Evolutionary conservation across 2,888 invertebrate genomes (phyloP), one percentile per base, ranked within the genome.

Genomic region (Sclerodermus sp.): DNA sequence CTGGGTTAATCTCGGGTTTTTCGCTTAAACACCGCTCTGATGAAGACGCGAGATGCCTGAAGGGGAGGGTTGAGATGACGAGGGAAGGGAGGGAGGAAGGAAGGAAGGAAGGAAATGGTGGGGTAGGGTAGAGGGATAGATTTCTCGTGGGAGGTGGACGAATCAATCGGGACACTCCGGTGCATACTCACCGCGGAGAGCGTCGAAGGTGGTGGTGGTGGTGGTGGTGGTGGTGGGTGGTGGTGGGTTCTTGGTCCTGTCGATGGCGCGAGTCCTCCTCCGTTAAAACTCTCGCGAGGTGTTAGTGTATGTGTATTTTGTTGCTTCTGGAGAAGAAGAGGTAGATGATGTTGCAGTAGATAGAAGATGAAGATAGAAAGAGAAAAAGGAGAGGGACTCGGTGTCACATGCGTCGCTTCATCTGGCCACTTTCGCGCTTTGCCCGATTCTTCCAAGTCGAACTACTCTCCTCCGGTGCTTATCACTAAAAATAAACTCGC

Each of bases 341-440:
- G 9, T 13, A 34, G 36, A 15, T 32, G 44, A 37, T 8, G 37
- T 16, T 18, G 18, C 13, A 23, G 23, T 13, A 18, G 8, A 13
- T 13, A 34, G 36, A 15, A 44, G 44, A 37, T 8, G 37, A 37
- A 31, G 31, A 29, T 14, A 29, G 30, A 32, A 30, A 65, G 57
- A 58, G 47, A 47, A 58, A 60, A 60, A 47, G n/a, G 37, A 39
- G 45, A 32, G 43, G 42, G 46, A 67, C 57, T 66, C 58, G 67
- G 61, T 74, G 70, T 72, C 71, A 69, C 69, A 67, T 66, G 65
- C 66, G 64, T 64, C 64, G 66, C 63, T 70, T 65, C 73, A 73
- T 73, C 66, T 61, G 67, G 62, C 62, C 68, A 64, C 68, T 64
- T 36, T 23, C 14, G 39, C 39, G 39, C n/a, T 17, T 18, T 39